phyloP scores from a whole-genome alignment of 2,113 vertebrate species.

The Castor canadensis region DNA sequence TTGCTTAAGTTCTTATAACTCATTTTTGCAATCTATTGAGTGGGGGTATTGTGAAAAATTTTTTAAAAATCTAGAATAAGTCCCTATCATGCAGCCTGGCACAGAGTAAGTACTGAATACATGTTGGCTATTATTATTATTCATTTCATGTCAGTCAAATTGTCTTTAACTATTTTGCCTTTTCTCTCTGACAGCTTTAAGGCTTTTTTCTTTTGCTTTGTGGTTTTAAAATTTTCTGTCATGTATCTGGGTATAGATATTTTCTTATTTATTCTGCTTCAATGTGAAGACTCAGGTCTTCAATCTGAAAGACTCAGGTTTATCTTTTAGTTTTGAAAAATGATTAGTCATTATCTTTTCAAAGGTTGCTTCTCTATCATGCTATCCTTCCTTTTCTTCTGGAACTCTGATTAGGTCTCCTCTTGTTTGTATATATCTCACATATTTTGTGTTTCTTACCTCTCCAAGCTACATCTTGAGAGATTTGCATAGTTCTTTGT shows the following conservation, averaged over 20 bases:
- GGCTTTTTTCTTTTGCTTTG: not conserved
- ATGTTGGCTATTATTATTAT: not conserved
- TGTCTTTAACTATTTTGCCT: not conserved
- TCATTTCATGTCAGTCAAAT: not conserved
- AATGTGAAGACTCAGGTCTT: not conserved
- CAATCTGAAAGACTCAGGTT: too few species aligned
- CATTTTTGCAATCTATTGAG: not conserved
- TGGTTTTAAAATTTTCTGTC: not conserved
- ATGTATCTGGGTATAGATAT: not conserved
- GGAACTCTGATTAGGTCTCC: not conserved
- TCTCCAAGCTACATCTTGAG: not conserved
- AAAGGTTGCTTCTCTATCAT: not conserved
- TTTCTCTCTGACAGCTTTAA: not conserved
- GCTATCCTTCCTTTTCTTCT: not conserved
- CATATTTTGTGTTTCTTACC: not conserved
- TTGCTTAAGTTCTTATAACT: not conserved
- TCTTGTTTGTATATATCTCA: not conserved
- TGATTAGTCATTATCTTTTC: not conserved
- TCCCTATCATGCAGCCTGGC: not conserved
- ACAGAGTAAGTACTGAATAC: not conserved
- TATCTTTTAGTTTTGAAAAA: slow-evolving; percentile 3
- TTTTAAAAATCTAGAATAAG: not conserved
- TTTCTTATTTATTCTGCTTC: not conserved
- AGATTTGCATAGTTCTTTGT: not conserved
- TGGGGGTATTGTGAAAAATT: not conserved